Evolutionary conservation across 92 coral and sea anemone species (phyloP), one percentile per base, ranked within the genome.

Genomic region (Muricea muricata): DNA sequence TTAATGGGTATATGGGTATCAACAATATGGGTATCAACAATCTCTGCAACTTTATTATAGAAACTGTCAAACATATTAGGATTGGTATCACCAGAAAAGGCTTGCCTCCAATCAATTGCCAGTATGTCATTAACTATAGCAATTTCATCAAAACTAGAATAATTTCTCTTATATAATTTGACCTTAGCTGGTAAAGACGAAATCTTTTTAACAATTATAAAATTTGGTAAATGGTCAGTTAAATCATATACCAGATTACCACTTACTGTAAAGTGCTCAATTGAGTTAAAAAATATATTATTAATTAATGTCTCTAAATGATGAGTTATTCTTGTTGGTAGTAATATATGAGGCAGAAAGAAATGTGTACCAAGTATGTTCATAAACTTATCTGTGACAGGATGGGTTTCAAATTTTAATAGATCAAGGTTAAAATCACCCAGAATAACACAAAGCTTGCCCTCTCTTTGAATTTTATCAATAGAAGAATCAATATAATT

Each of bases 261-360:
- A 83, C 91, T 73, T 24, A 88, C 83, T 33, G 57, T 73, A 77
- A 81, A 82, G 46, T 88, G 91, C 42, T 83, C 84, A 26, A 83
- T 39, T 15, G 88, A 88, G 35, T 83, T 88, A 58, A 88, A 88
- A 30, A 88, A 83, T 29, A 88, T 74, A 74, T 87, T 87, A 54
- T 82, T 87, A 87, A 87, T 82, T 26, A 87, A 39, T 17, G 91
- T 82, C 28, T 76, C 87, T 12, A 87, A 82, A 74, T 87, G 87
- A 50, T 87, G 47, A 58, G 87, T 87, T 24, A 87, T 87, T 81
- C 91, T 56, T 33, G 91, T 87, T 48, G 91, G 91, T 58, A 73
- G 87, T 41, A 82, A 45, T 23, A 83, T 88, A 14, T 88, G 85
- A 35, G 88, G 91, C 24, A 63, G 75, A 61, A 82, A 88, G 42